A percentile compares a stretch with the other conserved stretches of the same genome.
Evolutionary conservation across 2,888 invertebrate species (phyloP).

Genomic region (Drosophila neonasuta): DNA sequence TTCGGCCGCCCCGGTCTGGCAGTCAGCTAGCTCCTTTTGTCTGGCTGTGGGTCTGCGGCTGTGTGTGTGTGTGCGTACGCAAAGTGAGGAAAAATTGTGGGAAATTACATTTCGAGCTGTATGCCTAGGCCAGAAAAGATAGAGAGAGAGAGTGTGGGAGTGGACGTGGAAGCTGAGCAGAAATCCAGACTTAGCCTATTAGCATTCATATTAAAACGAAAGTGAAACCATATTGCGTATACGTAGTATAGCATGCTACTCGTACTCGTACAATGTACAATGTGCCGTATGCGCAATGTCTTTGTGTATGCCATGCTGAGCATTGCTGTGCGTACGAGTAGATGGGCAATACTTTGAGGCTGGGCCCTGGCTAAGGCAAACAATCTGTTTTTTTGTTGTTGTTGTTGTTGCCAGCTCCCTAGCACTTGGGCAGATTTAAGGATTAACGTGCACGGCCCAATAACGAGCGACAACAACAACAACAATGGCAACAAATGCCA

Average conservation of each 20-base stretch:
- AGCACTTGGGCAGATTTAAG: constrained; percentile 77
- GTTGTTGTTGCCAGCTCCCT: constrained; percentile 33
- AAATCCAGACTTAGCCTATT: constrained; percentile 78
- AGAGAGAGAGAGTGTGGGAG: neutral
- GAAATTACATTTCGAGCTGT: constrained; percentile 73
- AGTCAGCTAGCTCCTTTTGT: constrained; percentile 55
- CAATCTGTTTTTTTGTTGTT: constrained; percentile 63
- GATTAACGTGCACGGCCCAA: constrained; percentile 75
- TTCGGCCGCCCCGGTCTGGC: constrained; percentile 9
- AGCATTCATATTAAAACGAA: constrained; percentile 78
- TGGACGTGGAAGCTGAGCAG: constrained; percentile 29
- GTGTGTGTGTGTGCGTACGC: constrained; percentile 50
- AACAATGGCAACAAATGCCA: constrained; percentile 40
- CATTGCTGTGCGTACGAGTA: constrained; percentile 41
- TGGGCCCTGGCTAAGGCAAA: constrained; percentile 38
- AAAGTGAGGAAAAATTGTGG: constrained; percentile 78
- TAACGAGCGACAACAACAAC: constrained; percentile 46
- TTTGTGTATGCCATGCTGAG: constrained; percentile 28
- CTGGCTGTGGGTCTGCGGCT: constrained; percentile 30
- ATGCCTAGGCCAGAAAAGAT: constrained; percentile 26
- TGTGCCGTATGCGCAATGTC: constrained; percentile 57
- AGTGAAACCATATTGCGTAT: constrained; percentile 78
- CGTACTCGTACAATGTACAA: constrained; percentile 36
- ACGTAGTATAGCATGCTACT: constrained; percentile 42
- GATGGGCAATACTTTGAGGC: constrained; percentile 23